Evolutionary conservation across 2,797 vertebrate genomes (phyloP).

Genomic region (Sylvilagus floridanus): DNA sequence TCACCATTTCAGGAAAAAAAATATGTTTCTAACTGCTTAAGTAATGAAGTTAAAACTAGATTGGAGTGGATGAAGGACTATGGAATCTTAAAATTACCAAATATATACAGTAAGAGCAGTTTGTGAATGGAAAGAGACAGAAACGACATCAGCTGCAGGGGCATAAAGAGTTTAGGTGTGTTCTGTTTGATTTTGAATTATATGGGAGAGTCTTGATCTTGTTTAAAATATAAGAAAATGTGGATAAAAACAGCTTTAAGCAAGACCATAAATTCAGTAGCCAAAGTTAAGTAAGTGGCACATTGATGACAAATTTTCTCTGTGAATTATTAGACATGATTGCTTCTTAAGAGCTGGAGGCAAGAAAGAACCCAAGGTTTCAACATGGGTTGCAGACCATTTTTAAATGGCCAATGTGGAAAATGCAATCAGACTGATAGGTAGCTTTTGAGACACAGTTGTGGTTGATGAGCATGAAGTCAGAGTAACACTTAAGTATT

Average conservation of each 20-base stretch:
- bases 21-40: neutral
- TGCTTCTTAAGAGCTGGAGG: neutral
- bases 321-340: neutral
- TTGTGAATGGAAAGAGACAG: neutral
- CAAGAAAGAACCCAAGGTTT: fast-evolving
- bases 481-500: neutral
- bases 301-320: neutral
- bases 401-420: neutral
- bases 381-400: neutral
- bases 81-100: neutral
- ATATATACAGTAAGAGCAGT: neutral
- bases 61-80: neutral
- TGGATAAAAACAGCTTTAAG: neutral
- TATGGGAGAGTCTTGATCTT: neutral
- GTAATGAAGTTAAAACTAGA: neutral
- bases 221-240: neutral
- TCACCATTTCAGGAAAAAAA: neutral
- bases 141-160: neutral
- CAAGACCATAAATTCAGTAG: neutral
- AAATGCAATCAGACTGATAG: neutral
- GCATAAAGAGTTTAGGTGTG: neutral
- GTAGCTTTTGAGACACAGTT: neutral
- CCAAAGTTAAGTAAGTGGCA: neutral
- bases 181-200: neutral
- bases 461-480: neutral